Evolutionary conservation across 2,113 vertebrate species (phyloP).

Genomic region (Ailurus styani): DNA sequence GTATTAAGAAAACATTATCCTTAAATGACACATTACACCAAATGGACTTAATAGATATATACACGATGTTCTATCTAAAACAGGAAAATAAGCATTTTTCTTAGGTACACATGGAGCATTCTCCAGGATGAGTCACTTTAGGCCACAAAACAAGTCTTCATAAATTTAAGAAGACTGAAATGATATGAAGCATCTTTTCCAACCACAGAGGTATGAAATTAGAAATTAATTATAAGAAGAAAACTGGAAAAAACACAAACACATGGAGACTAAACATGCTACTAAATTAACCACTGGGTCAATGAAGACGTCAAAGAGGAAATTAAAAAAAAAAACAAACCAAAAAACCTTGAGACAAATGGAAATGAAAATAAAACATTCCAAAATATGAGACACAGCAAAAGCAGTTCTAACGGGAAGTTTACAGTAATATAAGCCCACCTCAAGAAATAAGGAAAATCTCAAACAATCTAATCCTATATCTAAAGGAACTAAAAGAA

Average conservation of each 20-base stretch:
- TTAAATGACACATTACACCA: not conserved
- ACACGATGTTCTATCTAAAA: not conserved
- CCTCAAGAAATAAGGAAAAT: not conserved
- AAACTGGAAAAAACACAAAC: not conserved
- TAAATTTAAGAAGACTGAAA: not conserved
- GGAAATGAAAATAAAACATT: not conserved
- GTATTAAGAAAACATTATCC: not conserved
- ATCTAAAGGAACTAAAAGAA: not conserved
- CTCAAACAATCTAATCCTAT: not conserved
- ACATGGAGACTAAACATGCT: not conserved
- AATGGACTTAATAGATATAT: not conserved
- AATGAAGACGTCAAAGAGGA: not conserved
- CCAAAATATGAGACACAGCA: not conserved
- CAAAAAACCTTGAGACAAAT: not conserved
- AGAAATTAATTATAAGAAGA: not conserved
- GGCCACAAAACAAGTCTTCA: not conserved
- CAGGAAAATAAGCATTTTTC: not conserved
- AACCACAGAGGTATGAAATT: not conserved
- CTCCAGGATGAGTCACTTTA: not conserved
- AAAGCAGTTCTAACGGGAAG: not conserved
- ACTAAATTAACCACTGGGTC: not conserved
- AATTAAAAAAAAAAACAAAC: not conserved
- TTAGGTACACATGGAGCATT: not conserved
- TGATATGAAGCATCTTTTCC: not conserved
- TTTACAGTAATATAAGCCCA: not conserved